Conservation (phyloP, 2,888 invertebrate genomes). For the Spatulosminthurus flaviceps region DNA sequence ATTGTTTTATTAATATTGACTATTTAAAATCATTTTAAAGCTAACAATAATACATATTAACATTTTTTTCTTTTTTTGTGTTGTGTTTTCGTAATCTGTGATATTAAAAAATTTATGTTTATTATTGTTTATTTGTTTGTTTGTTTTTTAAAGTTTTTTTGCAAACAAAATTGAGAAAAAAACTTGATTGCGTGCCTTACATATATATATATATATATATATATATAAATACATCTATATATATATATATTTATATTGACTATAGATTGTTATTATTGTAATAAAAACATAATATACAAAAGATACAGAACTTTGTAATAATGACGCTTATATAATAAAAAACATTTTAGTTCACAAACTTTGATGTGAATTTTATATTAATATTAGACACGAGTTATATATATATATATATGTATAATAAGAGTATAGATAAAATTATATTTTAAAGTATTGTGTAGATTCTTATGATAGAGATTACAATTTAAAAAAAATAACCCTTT, state of each 20-base stretch:
- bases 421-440: too few species aligned
- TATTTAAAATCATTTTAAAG: constrained; percentile 10
- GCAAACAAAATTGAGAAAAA: constrained; percentile 25
- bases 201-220: not conserved
- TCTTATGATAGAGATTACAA: too few species aligned
- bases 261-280: constrained; percentile 9
- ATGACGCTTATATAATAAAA: constrained; percentile 32
- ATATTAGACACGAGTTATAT: not conserved
- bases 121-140: too few species aligned
- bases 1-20: not conserved
- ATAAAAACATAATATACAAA: constrained; percentile 2
- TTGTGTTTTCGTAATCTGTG: constrained; percentile 34
- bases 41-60: not conserved
- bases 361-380: not conserved
- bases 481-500: too few species aligned
- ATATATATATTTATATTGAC: not conserved
- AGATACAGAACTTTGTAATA: constrained; percentile 31
- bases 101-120: constrained; percentile 37
- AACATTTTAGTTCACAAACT: constrained; percentile 12
- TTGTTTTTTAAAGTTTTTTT: constrained; percentile 32
- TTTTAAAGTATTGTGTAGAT: too few species aligned
- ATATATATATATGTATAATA: too few species aligned
- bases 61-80: constrained; percentile 20
- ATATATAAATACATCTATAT: not conserved
- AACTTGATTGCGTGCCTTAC: constrained; percentile 16